Conservation (phyloP, 1,140 invertebrate species). For the Drosophila persimilis region DNA sequence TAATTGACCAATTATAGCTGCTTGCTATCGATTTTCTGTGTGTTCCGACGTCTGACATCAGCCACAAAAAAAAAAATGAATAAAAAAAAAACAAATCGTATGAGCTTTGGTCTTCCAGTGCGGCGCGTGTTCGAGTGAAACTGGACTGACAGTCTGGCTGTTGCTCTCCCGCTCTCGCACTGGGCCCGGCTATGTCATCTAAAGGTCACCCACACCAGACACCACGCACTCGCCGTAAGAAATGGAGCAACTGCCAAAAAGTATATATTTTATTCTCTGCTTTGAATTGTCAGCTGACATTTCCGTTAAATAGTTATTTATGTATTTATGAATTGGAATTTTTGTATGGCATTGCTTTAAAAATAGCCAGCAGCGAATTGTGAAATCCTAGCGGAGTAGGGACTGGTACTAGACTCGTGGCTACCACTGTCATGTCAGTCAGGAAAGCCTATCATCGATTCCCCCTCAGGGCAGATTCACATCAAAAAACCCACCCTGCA, state of each 20-base stretch:
- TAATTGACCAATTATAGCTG: conserved; percentile 43
- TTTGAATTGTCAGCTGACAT: conserved; percentile 48
- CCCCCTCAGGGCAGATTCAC: neutral
- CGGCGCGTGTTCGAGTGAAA: conserved; percentile 44
- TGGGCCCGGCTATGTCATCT: conserved; percentile 59
- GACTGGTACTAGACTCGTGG: neutral
- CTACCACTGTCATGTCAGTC: too few species aligned
- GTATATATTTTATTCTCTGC: conserved; percentile 10
- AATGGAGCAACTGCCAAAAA: conserved; percentile 44
- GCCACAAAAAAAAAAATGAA: conserved; percentile 25
- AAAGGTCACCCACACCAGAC: conserved; percentile 61
- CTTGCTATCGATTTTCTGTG: conserved; percentile 63
- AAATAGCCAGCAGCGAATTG: conserved; percentile 36
- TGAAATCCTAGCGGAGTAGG: conserved; percentile 7
- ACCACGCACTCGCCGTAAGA: neutral
- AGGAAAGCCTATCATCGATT: too few species aligned
- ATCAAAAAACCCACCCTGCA: conserved; percentile 41
- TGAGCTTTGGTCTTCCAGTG: conserved; percentile 69
- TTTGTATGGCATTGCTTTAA: conserved; percentile 43
- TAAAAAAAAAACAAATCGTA: conserved; percentile 3
- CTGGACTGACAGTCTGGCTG: conserved; percentile 5
- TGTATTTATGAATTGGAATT: conserved; percentile 58
- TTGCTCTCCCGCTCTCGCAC: conserved; percentile 21
- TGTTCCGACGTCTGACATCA: conserved; percentile 29
- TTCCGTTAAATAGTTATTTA: conserved; percentile 45